Evolutionary conservation across 2,888 invertebrate species (phyloP), one percentile per base, ranked within the genome.

Genomic region (Bibio marci): DNA sequence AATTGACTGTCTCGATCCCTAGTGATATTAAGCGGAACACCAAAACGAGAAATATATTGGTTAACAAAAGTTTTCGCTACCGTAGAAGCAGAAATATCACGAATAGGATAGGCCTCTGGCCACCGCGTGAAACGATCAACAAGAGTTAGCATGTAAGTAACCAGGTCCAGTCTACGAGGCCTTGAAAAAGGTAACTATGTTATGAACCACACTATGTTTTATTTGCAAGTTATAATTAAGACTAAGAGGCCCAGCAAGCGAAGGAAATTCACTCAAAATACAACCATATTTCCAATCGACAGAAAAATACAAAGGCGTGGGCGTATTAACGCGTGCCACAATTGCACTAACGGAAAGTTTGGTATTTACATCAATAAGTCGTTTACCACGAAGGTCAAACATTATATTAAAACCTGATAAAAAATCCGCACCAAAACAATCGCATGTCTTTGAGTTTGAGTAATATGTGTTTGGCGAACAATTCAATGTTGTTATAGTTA

Each of bases 1-100:
- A 47, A 47, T 28, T 47, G 44, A 3, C 22, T 12, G 4, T 44
- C 45, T 14, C 40, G 35, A 13, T 47, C 44, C 2, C 46, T 40
- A 4, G 45, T 44, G 3, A 46, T 44, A 8, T 27, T 34, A 8
- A 22, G 15, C 19, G 47, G 47, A 6, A 46, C 38, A 10, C 44
- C 44, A 35, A 40, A 47, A 10, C 31, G 26, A 6, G 43, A 39
- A 22, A 43, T 41, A 35, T 39, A 43, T 13, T 15, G 18, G 18
- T 30, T 18, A 15, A 26, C 37, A 6, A 45, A 8, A 1, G 22
- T 6, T n/a, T 25, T 22, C 4, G 34, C 34, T 4, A 25, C n/a
- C 5, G 22, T 25, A n/a, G 41, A 34, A n/a, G 41, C 38, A 11
- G 22, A 28, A 10, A 40, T 38, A 27, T 43, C 35, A 13, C 13